A percentile compares a stretch with the other conserved stretches of the same genome.
Evolutionary conservation across 1,140 invertebrate genomes (phyloP).

Genomic region (Drosophila triauraria): DNA sequence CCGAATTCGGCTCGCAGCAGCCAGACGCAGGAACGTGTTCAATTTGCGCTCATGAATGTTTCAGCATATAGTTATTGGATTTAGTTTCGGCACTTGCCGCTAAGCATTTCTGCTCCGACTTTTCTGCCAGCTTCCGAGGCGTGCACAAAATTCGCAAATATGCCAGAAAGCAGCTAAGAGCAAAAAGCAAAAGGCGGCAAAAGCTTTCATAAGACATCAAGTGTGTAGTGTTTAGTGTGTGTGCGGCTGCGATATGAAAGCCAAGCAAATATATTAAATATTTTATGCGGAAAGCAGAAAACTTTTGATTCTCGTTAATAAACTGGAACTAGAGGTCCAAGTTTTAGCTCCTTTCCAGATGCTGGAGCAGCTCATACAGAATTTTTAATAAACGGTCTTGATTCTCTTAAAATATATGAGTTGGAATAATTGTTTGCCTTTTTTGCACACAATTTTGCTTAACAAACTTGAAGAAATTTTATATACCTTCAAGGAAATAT

Average conservation of each 20-base stretch:
- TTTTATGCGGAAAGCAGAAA: conserved; percentile 28
- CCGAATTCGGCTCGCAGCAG: conserved; percentile 29
- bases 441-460: not conserved
- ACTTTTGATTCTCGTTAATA: conserved; percentile 34
- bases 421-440: not conserved
- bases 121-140: conserved; percentile 45
- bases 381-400: not conserved
- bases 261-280: conserved; percentile 44
- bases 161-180: conserved; percentile 10
- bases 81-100: conserved; percentile 78
- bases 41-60: conserved; percentile 83
- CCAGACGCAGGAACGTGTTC: conserved; percentile 69
- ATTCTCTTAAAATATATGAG: not conserved
- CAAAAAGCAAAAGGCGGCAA: conserved; percentile 17
- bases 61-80: conserved; percentile 81
- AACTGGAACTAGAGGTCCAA: not conserved
- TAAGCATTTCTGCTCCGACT: conserved; percentile 57
- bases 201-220: conserved; percentile 47
- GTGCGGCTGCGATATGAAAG: conserved; percentile 25
- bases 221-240: not conserved
- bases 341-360: not conserved
- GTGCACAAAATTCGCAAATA: conserved; percentile 76
- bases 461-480: rapidly evolving
- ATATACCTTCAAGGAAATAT: too few species aligned
- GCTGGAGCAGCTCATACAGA: not conserved